Conservation (phyloP, 2,888 invertebrate species). For the Mechanitis messenoides region DNA sequence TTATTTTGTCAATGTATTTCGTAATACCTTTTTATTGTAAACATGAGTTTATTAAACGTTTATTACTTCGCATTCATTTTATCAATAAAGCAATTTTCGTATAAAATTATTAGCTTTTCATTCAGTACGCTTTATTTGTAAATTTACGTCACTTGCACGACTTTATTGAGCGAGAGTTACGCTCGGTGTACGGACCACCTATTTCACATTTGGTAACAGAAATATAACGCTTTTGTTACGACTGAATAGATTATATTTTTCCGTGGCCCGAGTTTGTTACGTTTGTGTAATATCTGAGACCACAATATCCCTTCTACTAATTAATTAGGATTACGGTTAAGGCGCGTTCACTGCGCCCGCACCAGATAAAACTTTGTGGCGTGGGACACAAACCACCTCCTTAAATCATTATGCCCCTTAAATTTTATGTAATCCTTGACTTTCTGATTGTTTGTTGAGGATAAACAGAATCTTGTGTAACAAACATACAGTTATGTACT, state of each 20-base stretch:
- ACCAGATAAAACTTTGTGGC: conserved; percentile 62
- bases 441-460: conserved; percentile 40
- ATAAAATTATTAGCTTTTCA: conserved; percentile 4
- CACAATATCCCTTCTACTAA: conserved; percentile 55
- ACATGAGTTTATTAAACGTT: too few relatives aligned
- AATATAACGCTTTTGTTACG: conserved; percentile 14
- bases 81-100: too few relatives aligned
- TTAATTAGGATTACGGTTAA: conserved; percentile 67
- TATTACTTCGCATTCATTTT: too few relatives aligned
- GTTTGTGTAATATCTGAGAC: conserved; percentile 49
- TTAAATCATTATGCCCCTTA: conserved; percentile 52
- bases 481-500: too few relatives aligned
- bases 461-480: background rate
- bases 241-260: conserved; percentile 32
- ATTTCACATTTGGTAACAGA: conserved; percentile 26
- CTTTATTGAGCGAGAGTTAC: conserved; percentile 29
- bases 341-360: conserved; percentile 45
- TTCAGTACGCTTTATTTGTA: conserved; percentile 26
- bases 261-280: conserved; percentile 50
- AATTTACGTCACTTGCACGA: conserved; percentile 30
- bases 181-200: conserved; percentile 35
- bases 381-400: conserved; percentile 37
- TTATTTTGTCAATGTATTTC: too few relatives aligned
- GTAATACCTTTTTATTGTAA: too few relatives aligned
- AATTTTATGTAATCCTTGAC: conserved; percentile 54